Evolutionary conservation across 2,113 vertebrate genomes (phyloP).

Genomic region (Apodemus speciosus): DNA sequence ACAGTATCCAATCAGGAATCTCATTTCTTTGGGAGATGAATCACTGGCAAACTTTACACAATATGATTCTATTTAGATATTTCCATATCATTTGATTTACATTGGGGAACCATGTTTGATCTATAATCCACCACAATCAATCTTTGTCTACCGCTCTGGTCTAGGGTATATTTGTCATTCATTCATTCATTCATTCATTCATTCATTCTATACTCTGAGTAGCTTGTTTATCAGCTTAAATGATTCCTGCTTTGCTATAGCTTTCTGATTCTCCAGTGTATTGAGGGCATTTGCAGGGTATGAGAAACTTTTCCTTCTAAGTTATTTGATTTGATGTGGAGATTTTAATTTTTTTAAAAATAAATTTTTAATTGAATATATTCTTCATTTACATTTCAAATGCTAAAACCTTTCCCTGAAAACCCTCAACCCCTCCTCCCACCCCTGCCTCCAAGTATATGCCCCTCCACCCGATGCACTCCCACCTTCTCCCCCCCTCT

Average conservation of each 20-base stretch:
- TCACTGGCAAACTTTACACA: background rate
- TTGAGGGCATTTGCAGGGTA: background rate
- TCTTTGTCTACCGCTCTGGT: background rate
- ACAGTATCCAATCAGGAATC: background rate
- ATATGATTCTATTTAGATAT: background rate
- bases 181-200: background rate
- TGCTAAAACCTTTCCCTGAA: too few relatives aligned
- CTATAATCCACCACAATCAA: background rate
- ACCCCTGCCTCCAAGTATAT: too few relatives aligned
- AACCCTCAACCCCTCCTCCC: too few relatives aligned
- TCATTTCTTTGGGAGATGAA: conserved; percentile 21
- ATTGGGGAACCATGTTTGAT: background rate
- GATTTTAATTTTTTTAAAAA: background rate
- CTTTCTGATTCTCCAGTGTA: conserved; percentile 36
- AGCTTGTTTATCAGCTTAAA: background rate
- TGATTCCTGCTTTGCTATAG: background rate
- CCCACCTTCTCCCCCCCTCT: too few relatives aligned
- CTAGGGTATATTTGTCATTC: conserved; percentile 1
- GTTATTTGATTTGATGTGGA: background rate
- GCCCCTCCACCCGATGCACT: too few relatives aligned
- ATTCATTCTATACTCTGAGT: background rate
- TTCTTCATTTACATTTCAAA: too few relatives aligned
- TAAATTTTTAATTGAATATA: too few relatives aligned
- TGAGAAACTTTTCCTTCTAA: conserved; percentile 42
- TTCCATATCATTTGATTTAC: background rate